Conservation (phyloP, 2,113 vertebrate species). For the Dipodomys stephensi region DNA sequence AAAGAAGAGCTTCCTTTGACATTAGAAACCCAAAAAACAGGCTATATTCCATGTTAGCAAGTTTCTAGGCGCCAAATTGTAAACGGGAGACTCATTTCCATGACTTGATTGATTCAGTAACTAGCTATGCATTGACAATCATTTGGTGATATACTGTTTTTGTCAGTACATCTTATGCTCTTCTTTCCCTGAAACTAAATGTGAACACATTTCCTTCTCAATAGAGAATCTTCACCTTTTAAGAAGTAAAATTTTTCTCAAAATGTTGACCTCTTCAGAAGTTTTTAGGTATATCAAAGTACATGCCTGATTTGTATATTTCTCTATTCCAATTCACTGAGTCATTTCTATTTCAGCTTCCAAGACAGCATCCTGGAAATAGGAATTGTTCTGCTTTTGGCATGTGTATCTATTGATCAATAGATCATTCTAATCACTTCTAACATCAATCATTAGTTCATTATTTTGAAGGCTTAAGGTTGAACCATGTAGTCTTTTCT, state of each 20-base stretch:
- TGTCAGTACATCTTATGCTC: not conserved
- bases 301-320: not conserved
- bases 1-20: not conserved
- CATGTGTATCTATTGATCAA: not conserved
- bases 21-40: not conserved
- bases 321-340: not conserved
- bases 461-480: not conserved
- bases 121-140: not conserved
- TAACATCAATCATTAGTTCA: conserved; percentile 16
- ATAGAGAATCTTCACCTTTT: not conserved
- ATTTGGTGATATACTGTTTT: not conserved
- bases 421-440: not conserved
- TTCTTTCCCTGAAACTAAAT: conserved; percentile 25
- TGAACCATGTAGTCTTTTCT: not conserved
- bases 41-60: not conserved
- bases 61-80: not conserved
- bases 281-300: conserved; percentile 10
- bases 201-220: not conserved
- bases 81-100: not conserved
- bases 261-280: not conserved
- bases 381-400: not conserved
- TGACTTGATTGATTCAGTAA: conserved; percentile 34
- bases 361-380: not conserved
- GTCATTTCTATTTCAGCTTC: conserved; percentile 3
- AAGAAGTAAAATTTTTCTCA: not conserved